phyloP scores from a whole-genome alignment of 1,140 invertebrate species.

The Schlechtendalia chinensis region DNA sequence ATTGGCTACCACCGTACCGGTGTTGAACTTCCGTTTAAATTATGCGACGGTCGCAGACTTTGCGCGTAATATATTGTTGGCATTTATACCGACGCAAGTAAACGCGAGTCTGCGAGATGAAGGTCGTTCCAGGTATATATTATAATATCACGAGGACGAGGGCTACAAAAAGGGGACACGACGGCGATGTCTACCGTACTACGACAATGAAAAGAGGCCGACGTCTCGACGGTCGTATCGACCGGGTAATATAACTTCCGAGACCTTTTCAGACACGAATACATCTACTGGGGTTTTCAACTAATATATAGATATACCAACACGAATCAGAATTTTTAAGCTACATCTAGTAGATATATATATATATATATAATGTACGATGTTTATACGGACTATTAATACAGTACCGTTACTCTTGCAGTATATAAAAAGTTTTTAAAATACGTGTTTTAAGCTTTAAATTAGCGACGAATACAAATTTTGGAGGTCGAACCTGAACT shows the following conservation, averaged over 20 bases:
- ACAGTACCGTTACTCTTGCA: no score
- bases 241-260: slow-evolving; percentile 34
- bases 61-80: background rate
- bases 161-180: background rate
- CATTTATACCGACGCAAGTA: background rate
- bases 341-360: background rate
- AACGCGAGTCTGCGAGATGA: background rate
- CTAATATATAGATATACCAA: no score
- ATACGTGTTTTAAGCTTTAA: no score
- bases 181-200: background rate
- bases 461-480: no score
- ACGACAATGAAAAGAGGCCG: slow-evolving; percentile 10
- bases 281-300: slow-evolving; percentile 4
- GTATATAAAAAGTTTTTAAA: no score
- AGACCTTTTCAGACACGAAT: background rate
- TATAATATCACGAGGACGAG: background rate
- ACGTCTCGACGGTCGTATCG: slow-evolving; percentile 32
- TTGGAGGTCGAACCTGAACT: no score
- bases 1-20: no score
- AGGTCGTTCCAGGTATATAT: background rate
- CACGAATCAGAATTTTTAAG: slow-evolving; percentile 17
- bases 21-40: background rate
- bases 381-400: no score
- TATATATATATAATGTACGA: no score
- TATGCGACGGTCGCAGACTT: no score